These are phyloP conservation scores for Agelaius tricolor DNA, from an alignment of 2,113 vertebrate genomes.

Conservation along the genomic window DNA sequence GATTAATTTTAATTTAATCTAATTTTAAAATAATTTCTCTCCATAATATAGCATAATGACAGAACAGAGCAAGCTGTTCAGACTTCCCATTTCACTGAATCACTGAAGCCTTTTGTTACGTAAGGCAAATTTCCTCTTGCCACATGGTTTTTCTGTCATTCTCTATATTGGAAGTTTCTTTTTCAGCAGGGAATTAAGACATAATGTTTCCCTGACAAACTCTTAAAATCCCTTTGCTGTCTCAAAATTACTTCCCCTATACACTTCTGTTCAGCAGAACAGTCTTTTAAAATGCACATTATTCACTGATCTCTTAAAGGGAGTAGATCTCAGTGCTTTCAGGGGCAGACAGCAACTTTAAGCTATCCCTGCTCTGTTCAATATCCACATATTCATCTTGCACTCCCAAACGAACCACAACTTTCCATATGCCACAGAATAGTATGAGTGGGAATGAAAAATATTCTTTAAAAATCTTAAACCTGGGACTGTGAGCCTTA, in stretches of 20 bases:
- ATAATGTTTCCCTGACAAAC: neutral
- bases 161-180: neutral
- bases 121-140: neutral
- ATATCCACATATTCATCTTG: accelerated
- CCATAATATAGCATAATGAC: neutral
- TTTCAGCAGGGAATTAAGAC: neutral
- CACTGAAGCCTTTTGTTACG: neutral
- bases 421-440: neutral
- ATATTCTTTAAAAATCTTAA: neutral
- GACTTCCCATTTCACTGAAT: neutral
- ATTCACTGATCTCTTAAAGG: neutral
- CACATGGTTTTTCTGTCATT: neutral
- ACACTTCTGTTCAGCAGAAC: neutral
- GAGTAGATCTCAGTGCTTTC: neutral
- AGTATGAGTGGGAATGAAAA: neutral
- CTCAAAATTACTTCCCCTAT: neutral
- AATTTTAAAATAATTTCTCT: neutral
- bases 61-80: neutral
- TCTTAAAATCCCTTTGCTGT: neutral
- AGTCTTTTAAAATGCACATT: neutral
- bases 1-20: conserved; percentile 1
- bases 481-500: neutral
- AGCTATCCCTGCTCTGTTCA: neutral
- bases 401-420: neutral
- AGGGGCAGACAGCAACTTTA: neutral